Percentiles rank a stretch among this genome's conserved stretches.
phyloP scores from a whole-genome alignment of 2,888 invertebrate species.

The Pollenia griseotomentosa region DNA sequence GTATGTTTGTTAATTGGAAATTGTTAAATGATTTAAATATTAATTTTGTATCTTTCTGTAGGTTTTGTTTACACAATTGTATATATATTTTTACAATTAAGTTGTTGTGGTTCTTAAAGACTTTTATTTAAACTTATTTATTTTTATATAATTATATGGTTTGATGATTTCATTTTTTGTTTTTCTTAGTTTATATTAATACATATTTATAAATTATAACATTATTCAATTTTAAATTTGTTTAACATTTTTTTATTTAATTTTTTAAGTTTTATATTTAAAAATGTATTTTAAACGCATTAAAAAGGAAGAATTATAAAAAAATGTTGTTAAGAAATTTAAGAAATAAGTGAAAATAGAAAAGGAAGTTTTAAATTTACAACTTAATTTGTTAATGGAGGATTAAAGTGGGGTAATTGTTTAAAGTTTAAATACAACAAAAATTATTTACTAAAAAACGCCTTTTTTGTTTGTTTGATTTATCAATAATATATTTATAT shows the following conservation, averaged over 20 bases:
- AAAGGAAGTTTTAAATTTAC: constrained; percentile 28
- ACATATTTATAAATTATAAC: constrained; percentile 67
- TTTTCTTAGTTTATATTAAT: constrained; percentile 49
- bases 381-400: constrained; percentile 43
- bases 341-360: neutral
- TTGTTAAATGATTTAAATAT: constrained; percentile 8
- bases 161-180: constrained; percentile 40
- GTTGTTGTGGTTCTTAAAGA: constrained; percentile 54
- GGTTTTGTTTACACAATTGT: constrained; percentile 30
- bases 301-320: constrained; percentile 27
- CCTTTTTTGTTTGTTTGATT: constrained; percentile 54
- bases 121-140: constrained; percentile 58
- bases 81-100: constrained; percentile 52
- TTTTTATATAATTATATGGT: constrained; percentile 50
- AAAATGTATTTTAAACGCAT: constrained; percentile 60
- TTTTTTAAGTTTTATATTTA: constrained; percentile 38
- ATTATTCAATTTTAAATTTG: constrained; percentile 64
- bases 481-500: constrained; percentile 54
- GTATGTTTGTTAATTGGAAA: constrained; percentile 8
- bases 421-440: constrained; percentile 56
- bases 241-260: constrained; percentile 54
- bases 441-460: constrained; percentile 60
- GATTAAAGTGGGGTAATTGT: neutral
- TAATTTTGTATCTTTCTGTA: constrained; percentile 19
- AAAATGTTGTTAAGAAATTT: neutral